Percentiles rank a stretch among this genome's conserved stretches.
These are phyloP conservation scores for Schizopygopsis pylzovi DNA, from an alignment of 2,797 vertebrate genomes.

Conservation along the genomic window DNA sequence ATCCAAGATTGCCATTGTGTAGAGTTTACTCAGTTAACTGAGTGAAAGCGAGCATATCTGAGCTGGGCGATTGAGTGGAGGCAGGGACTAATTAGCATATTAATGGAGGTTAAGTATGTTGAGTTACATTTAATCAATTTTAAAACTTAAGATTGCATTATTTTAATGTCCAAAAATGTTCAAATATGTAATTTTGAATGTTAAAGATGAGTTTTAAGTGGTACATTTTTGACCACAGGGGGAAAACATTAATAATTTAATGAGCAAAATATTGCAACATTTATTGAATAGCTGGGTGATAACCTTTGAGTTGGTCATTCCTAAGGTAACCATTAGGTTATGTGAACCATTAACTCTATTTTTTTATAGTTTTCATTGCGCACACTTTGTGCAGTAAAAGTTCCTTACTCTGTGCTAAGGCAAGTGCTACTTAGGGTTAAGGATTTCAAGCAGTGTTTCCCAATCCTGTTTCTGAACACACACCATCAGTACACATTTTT, in stretches of 20 bases:
- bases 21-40: no score
- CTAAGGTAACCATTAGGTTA: not conserved
- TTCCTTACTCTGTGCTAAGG: not conserved
- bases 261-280: no score
- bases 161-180: no score
- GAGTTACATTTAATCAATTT: no score
- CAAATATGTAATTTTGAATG: no score
- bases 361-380: not conserved
- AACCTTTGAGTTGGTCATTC: not conserved
- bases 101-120: no score
- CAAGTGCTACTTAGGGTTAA: not conserved
- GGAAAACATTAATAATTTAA: no score
- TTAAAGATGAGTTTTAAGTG: no score
- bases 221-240: no score
- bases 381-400: not conserved
- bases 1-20: no score
- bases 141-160: no score
- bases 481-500: not conserved
- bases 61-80: not conserved
- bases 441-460: not conserved
- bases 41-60: not conserved
- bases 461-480: not conserved
- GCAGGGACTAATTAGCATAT: not conserved
- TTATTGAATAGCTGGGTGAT: no score
- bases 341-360: not conserved